Percentiles rank a stretch among this genome's conserved stretches.
Evolutionary conservation across 2,113 vertebrate genomes (phyloP).

Genomic region (Poeciliopsis turrubarensis): DNA sequence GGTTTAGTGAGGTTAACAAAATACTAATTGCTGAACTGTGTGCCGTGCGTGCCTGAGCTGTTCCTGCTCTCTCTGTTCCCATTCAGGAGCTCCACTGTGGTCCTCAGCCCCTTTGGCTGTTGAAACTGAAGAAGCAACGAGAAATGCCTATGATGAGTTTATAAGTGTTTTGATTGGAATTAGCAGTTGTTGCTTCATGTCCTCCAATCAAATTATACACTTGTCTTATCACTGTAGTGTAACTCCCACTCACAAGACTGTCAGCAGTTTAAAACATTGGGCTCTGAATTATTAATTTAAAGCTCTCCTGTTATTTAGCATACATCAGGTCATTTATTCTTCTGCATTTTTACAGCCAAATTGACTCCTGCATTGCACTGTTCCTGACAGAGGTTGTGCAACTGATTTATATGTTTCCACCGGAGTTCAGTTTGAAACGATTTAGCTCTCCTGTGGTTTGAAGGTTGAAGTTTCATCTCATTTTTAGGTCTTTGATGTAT

Average conservation of each 20-base stretch:
- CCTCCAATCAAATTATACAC: conserved; percentile 9
- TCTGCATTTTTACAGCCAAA: conserved; percentile 4
- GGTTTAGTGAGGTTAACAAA: conserved; percentile 30
- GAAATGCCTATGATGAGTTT: conserved; percentile 10
- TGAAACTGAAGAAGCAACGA: background rate
- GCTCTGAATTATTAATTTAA: conserved; percentile 34
- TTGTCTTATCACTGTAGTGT: background rate
- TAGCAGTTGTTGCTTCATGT: conserved; percentile 10
- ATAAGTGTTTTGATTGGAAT: conserved; percentile 2
- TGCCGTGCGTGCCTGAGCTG: conserved; percentile 9
- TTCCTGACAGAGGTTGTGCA: conserved; percentile 30
- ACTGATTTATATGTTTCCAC: conserved; percentile 29
- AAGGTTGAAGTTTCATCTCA: conserved; percentile 41
- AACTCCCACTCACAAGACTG: conserved; percentile 1
- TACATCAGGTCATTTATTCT: conserved; percentile 31
- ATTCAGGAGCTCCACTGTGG: background rate
- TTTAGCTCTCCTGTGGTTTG: conserved; percentile 37
- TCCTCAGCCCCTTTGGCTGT: conserved; percentile 29
- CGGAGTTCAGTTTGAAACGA: conserved; percentile 29
- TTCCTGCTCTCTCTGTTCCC: background rate
- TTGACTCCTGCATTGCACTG: background rate
- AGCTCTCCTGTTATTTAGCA: conserved; percentile 19
- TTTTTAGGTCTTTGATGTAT: conserved; percentile 62
- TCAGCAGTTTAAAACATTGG: conserved; percentile 33
- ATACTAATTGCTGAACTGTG: conserved; percentile 34